Percentiles rank a stretch among this genome's conserved stretches.
Conservation (phyloP, 2,113 vertebrate genomes). For the Conger conger region DNA sequence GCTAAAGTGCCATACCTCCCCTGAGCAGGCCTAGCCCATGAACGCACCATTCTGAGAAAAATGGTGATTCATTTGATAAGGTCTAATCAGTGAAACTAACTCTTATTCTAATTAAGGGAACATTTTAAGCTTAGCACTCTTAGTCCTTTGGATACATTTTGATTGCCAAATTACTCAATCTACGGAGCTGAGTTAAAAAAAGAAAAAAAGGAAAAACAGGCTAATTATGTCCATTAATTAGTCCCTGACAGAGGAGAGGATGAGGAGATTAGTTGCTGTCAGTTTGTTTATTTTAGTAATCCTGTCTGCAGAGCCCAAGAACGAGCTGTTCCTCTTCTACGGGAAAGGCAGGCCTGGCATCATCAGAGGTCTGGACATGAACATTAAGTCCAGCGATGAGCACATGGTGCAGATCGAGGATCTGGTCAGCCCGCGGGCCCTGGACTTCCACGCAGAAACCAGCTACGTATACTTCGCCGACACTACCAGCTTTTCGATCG, state of each 20-base stretch:
- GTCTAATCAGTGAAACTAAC: slow-evolving; percentile 61
- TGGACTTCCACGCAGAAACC: slow-evolving; percentile 90
- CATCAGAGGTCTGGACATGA: slow-evolving; percentile 91
- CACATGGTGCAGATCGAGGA: slow-evolving; percentile 94
- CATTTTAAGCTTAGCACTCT: slow-evolving; percentile 60
- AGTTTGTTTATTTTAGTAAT: slow-evolving; percentile 70
- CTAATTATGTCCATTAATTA: slow-evolving; percentile 74
- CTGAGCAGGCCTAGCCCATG: slow-evolving; percentile 43
- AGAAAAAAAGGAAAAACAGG: slow-evolving; percentile 44
- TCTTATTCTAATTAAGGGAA: slow-evolving; percentile 73
- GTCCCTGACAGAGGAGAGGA: slow-evolving; percentile 50
- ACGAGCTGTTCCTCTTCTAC: slow-evolving; percentile 96
- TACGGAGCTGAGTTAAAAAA: slow-evolving; percentile 59
- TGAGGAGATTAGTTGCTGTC: slow-evolving; percentile 63
- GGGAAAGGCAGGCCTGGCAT: slow-evolving; percentile 96
- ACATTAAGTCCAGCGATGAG: slow-evolving; percentile 88
- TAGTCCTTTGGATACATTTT: slow-evolving; percentile 64
- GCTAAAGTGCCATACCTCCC: slow-evolving; percentile 50
- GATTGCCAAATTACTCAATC: slow-evolving; percentile 64
- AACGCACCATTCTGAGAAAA: slow-evolving; percentile 47
- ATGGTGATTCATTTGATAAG: slow-evolving; percentile 65
- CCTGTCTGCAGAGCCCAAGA: slow-evolving; percentile 87
- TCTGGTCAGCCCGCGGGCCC: slow-evolving; percentile 91
- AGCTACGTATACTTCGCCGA: slow-evolving; percentile 97
- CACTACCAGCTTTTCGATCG: slow-evolving; percentile 96